Conservation (phyloP, 2,797 vertebrate genomes). For the Neoniphon sammara region DNA sequence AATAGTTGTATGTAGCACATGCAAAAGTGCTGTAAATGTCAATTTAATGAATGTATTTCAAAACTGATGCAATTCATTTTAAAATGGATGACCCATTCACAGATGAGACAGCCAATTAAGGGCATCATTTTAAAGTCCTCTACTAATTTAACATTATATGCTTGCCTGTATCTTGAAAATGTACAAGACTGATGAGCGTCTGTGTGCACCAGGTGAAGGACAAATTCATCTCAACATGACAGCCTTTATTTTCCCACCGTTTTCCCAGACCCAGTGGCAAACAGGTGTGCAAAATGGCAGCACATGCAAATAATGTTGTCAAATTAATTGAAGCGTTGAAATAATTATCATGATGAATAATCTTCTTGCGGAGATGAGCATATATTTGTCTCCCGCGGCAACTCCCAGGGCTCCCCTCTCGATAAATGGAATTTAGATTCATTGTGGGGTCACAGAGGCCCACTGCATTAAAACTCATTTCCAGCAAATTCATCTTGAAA, state of each 20-base stretch:
- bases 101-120: slow-evolving; percentile 20
- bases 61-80: slow-evolving; percentile 12
- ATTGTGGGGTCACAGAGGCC: slow-evolving; percentile 70
- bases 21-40: slow-evolving; percentile 22
- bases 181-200: slow-evolving; percentile 11
- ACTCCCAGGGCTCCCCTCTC: slow-evolving; percentile 61
- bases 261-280: slow-evolving; percentile 47
- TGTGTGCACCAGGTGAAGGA: slow-evolving; percentile 40
- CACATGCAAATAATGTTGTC: slow-evolving; percentile 75
- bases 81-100: slow-evolving; percentile 8
- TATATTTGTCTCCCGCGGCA: slow-evolving; percentile 70
- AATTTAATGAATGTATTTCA: slow-evolving; percentile 28
- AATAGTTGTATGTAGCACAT: neutral
- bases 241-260: slow-evolving; percentile 31
- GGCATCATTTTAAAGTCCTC: slow-evolving; percentile 8
- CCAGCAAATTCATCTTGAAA: slow-evolving; percentile 75
- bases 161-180: slow-evolving; percentile 40
- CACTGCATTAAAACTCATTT: slow-evolving; percentile 70
- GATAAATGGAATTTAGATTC: slow-evolving; percentile 76
- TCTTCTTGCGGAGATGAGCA: slow-evolving; percentile 64
- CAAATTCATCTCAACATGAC: slow-evolving; percentile 47
- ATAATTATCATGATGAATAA: slow-evolving; percentile 78
- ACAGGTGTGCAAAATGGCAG: slow-evolving; percentile 71
- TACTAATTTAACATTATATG: slow-evolving; percentile 20
- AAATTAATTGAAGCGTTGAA: slow-evolving; percentile 76